Evolutionary conservation across 2,113 vertebrate species (phyloP).

Genomic region (Typhlomys cinereus): DNA sequence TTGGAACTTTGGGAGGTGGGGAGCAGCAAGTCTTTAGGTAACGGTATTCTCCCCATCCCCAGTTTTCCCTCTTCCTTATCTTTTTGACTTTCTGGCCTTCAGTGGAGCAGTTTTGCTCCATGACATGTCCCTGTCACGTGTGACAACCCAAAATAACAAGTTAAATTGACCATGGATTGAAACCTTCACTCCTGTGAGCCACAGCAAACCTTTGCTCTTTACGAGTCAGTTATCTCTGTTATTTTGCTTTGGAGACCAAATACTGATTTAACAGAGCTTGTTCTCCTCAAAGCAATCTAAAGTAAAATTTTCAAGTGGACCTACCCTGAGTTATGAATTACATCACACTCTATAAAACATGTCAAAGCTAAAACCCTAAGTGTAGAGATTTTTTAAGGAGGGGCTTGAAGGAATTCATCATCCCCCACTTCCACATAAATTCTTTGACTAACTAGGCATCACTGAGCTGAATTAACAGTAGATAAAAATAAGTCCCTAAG

Average conservation of each 20-base stretch:
- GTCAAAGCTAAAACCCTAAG: background rate
- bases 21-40: background rate
- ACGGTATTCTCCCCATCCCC: too few relatives aligned
- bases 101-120: background rate
- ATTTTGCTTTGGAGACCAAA: background rate
- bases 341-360: background rate
- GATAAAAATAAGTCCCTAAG: background rate
- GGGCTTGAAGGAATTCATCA: background rate
- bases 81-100: background rate
- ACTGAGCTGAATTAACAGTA: background rate
- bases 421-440: background rate
- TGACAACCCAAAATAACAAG: background rate
- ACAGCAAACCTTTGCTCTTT: background rate
- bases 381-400: background rate
- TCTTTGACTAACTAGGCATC: background rate
- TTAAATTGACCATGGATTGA: background rate
- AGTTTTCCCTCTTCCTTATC: background rate
- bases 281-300: background rate
- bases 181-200: too few relatives aligned
- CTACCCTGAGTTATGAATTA: background rate
- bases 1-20: background rate
- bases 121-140: too few relatives aligned
- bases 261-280: background rate
- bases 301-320: background rate
- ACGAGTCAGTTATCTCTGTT: background rate